Evolutionary conservation across 1,140 invertebrate genomes (phyloP), one percentile per base, ranked within the genome.

Genomic region (Drosophila busckii): DNA sequence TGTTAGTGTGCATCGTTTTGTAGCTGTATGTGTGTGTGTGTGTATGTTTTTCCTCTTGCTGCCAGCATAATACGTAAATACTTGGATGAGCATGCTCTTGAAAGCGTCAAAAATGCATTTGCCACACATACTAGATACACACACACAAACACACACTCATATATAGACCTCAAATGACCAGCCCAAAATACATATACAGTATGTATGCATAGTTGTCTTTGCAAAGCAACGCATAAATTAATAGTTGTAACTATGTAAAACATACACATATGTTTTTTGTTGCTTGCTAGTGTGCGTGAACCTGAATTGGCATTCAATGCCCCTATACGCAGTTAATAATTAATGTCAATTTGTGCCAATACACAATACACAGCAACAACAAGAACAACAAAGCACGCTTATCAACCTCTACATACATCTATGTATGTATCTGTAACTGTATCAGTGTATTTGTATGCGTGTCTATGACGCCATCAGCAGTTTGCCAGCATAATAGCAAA

Each of bases 391-490:
- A 10, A 34, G 31, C 16, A 3, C 22, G 52, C 42, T 58, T 62
- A 62, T 49, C 59, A 50, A 44, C 29, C 32, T 31, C 4, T 23
- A 16, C 8, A 53, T 17, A 26, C 6, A 12, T 23, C 4, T 13
- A 2, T 9, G n/a, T 23, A 10, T 35, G 22, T 26, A n/a, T n/a
- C n/a, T n/a, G n/a, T n/a, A n/a, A n/a, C n/a, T n/a, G n/a, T n/a
- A 13, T 29, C n/a, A 5, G 13, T 4, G 13, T 22, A 2, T 28
- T 6, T 42, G 8, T 23, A 10, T 48, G 28, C 28, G 46, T 58
- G 32, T 62, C 71, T 70, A 76, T 76, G 71, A 76, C 71, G 71
- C 71, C 71, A 76, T 76, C 67, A 35, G 31, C 60, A 28, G 48
- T 26, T 60, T 40, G 44, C 68, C 68, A 70, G 53, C 54, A 67